A percentile compares a stretch with the other conserved stretches of the same genome.
Evolutionary conservation across 2,888 invertebrate species (phyloP).

Genomic region (Monochamus alternatus): DNA sequence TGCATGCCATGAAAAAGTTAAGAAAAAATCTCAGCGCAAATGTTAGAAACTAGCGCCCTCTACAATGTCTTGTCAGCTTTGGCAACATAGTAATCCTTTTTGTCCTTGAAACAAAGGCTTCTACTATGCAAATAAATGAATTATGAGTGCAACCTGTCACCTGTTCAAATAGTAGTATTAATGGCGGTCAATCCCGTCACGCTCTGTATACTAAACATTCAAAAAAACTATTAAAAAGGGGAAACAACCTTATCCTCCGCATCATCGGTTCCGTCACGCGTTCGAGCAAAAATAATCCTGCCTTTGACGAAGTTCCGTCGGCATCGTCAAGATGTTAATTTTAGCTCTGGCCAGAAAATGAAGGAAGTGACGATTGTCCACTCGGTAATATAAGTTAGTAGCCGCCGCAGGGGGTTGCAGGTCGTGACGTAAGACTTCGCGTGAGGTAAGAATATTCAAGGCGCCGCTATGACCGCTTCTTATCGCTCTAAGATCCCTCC

Average conservation of each 20-base stretch:
- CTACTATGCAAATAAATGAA: too few relatives aligned
- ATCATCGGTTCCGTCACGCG: neutral
- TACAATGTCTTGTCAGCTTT: too few relatives aligned
- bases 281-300: conserved; percentile 22
- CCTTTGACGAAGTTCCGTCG: conserved; percentile 23
- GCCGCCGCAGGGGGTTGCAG: conserved; percentile 55
- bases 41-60: too few relatives aligned
- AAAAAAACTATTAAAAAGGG: neutral
- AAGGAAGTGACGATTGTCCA: conserved; percentile 36
- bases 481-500: conserved; percentile 66
- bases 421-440: conserved; percentile 68
- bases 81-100: too few relatives aligned
- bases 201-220: neutral
- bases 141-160: too few relatives aligned
- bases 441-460: conserved; percentile 63
- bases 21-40: too few relatives aligned
- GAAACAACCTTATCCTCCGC: neutral
- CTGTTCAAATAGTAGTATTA: too few relatives aligned
- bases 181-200: too few relatives aligned
- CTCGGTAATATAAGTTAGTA: conserved; percentile 32
- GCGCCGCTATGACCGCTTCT: conserved; percentile 65
- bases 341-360: conserved; percentile 21
- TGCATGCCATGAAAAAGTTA: too few relatives aligned
- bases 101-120: too few relatives aligned
- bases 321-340: conserved; percentile 15